Evolutionary conservation across 2,888 invertebrate genomes (phyloP).

Genomic region (Tiliacea aurago): DNA sequence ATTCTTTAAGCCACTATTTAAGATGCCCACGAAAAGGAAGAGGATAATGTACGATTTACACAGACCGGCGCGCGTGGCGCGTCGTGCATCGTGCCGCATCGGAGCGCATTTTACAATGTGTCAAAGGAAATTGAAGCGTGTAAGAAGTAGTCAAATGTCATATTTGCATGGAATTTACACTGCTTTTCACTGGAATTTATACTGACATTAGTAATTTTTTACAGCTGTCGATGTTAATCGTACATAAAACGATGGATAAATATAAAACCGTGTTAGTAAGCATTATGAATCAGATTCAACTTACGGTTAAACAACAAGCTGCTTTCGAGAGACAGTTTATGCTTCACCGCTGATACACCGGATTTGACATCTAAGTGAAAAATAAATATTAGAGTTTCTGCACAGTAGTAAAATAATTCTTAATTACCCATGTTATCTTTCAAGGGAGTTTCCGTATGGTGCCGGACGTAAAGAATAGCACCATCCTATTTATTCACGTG

Average conservation of each 20-base stretch:
- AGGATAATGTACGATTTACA: neutral
- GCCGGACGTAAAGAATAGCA: no score
- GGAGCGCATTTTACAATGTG: neutral
- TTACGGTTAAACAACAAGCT: slow-evolving; percentile 30
- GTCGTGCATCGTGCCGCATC: no score
- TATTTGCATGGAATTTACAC: neutral
- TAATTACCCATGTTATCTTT: neutral
- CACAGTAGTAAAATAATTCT: neutral
- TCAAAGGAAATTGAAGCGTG: neutral
- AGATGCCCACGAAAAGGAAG: no score
- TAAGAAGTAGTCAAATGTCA: neutral
- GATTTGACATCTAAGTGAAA: slow-evolving; percentile 13
- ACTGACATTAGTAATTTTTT: neutral
- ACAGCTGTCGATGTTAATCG: no score
- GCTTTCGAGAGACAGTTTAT: slow-evolving; percentile 30
- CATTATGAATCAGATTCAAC: neutral
- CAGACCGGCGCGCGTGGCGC: no score
- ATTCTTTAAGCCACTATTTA: no score
- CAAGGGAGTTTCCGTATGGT: no score
- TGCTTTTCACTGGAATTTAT: no score
- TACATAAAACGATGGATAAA: neutral
- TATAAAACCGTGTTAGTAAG: neutral
- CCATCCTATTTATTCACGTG: no score
- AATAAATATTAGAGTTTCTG: neutral
- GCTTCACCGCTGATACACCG: neutral